These are phyloP conservation scores for Porites divaricata DNA, from an alignment of 92 coral and sea anemone genomes.

Conservation along the genomic window DNA sequence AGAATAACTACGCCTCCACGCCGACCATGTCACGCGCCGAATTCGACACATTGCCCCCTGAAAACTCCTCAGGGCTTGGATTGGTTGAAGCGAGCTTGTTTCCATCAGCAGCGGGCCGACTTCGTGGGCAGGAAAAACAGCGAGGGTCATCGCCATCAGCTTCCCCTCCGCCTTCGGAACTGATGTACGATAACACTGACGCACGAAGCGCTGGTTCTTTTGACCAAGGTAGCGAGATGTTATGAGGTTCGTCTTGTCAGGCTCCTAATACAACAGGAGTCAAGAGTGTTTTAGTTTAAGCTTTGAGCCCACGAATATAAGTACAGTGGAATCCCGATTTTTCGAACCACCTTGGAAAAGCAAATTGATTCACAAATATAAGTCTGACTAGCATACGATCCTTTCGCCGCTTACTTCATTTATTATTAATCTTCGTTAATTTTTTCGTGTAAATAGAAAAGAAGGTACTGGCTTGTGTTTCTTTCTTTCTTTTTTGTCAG, in stretches of 20 bases:
- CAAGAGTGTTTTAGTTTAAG: background rate
- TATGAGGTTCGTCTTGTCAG: background rate
- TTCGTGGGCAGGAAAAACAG: constrained; percentile 31
- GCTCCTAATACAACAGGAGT: background rate
- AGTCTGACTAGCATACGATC: too few species aligned
- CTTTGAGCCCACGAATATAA: too few species aligned
- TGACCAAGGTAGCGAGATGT: constrained; percentile 46
- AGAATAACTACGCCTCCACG: constrained; percentile 22
- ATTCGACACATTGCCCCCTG: constrained; percentile 19
- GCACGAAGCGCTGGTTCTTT: background rate
- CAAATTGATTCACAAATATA: too few species aligned
- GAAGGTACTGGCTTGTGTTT: too few species aligned
- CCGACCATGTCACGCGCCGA: constrained; percentile 20
- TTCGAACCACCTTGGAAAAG: background rate
- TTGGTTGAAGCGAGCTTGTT: constrained; percentile 46
- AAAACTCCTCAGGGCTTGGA: constrained; percentile 34
- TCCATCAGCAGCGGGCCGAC: constrained; percentile 34
- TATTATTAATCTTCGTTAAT: too few species aligned
- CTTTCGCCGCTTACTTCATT: too few species aligned
- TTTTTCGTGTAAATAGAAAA: too few species aligned
- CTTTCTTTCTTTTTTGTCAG: too few species aligned
- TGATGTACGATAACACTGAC: constrained; percentile 16
- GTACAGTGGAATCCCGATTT: background rate
- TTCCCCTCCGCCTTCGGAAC: constrained; percentile 46
- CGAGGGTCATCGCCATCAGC: constrained; percentile 41